These are phyloP conservation scores for Rhinichthys klamathensis DNA, from an alignment of 2,113 vertebrate genomes.

Conservation along the genomic window DNA sequence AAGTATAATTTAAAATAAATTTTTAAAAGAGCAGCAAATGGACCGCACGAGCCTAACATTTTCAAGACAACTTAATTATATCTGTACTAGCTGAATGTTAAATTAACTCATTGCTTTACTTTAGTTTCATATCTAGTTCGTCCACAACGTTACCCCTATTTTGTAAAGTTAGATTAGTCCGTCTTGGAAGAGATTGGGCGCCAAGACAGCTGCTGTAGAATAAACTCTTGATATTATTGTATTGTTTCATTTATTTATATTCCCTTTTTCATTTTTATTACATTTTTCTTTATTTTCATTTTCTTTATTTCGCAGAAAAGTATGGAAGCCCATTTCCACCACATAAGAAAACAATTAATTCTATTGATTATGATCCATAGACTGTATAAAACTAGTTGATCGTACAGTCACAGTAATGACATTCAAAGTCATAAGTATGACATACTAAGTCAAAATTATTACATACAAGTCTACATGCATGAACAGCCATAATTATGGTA, in stretches of 20 bases:
- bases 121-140: background rate
- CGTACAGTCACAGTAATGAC: too few species aligned
- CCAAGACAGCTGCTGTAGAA: constrained; percentile 59
- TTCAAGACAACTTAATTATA: rapidly evolving
- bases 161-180: constrained; percentile 60
- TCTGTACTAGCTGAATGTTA: rapidly evolving
- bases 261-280: background rate
- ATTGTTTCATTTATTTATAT: background rate
- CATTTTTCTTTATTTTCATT: too few species aligned
- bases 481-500: too few species aligned
- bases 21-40: background rate
- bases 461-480: too few species aligned
- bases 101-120: background rate
- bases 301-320: too few species aligned
- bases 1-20: background rate
- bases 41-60: background rate
- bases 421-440: too few species aligned
- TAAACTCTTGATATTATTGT: too few species aligned
- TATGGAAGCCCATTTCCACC: too few species aligned
- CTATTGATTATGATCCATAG: too few species aligned
- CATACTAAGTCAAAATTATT: too few species aligned
- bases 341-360: too few species aligned
- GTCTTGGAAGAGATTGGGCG: constrained; percentile 63
- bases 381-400: too few species aligned
- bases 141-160: background rate